Conservation (phyloP, 2,888 invertebrate genomes). For the Odontomyia ornata region DNA sequence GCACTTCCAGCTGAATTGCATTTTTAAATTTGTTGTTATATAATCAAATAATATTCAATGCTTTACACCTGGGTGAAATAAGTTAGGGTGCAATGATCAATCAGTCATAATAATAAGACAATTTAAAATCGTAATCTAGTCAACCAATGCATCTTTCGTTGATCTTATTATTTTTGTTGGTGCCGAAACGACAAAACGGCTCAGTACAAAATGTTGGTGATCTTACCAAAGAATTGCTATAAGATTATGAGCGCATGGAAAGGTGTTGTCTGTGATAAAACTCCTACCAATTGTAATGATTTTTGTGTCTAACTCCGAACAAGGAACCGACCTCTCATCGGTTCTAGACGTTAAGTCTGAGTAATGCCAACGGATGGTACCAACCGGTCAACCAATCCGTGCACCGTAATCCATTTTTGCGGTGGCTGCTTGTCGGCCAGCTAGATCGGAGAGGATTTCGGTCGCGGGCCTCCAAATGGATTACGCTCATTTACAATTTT, state of each 20-base stretch:
- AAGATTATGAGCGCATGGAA: slow-evolving; percentile 84
- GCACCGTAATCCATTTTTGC: too few species aligned
- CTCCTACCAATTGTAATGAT: slow-evolving; percentile 86
- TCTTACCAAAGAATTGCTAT: slow-evolving; percentile 83
- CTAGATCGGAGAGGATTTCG: too few species aligned
- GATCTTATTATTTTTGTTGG: background rate
- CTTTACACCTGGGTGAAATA: background rate
- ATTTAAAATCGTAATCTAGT: background rate
- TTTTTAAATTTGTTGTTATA: too few species aligned
- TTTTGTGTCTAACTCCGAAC: too few species aligned
- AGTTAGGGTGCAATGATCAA: background rate
- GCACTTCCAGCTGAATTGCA: background rate
- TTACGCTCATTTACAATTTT: too few species aligned
- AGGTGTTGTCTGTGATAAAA: slow-evolving; percentile 89
- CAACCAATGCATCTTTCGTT: background rate
- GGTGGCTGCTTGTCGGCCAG: too few species aligned
- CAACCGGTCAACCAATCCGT: too few species aligned
- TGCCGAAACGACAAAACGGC: background rate
- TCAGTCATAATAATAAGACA: background rate
- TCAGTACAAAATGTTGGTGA: slow-evolving; percentile 79
- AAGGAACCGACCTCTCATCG: too few species aligned
- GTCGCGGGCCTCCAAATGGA: too few species aligned
- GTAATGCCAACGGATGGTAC: too few species aligned
- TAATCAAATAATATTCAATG: background rate
- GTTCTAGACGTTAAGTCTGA: too few species aligned